Conservation (phyloP, 2,888 invertebrate genomes). For the Metellina segmentata region DNA sequence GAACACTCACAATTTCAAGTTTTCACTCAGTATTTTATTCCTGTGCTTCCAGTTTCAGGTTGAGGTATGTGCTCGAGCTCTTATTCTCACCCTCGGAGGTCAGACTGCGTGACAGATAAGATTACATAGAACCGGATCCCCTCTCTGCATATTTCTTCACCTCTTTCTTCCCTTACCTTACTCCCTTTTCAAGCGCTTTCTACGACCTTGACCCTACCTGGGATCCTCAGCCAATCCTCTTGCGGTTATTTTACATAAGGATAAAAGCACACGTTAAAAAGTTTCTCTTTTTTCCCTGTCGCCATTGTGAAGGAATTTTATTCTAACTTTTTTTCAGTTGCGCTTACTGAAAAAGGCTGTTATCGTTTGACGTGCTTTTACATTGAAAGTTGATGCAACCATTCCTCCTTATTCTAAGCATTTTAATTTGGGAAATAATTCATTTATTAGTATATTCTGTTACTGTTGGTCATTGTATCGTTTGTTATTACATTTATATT, state of each 20-base stretch:
- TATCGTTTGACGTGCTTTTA: no score
- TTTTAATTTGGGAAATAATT: no score
- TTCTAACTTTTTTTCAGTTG: no score
- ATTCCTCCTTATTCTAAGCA: no score
- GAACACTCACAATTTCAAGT: no score
- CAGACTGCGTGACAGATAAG: slow-evolving; percentile 65
- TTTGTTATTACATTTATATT: no score
- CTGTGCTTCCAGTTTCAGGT: background rate
- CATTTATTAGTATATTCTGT: no score
- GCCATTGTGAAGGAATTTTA: background rate
- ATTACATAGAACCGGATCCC: slow-evolving; percentile 66
- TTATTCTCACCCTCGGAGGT: slow-evolving; percentile 1
- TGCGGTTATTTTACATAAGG: background rate
- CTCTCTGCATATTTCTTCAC: slow-evolving; percentile 21
- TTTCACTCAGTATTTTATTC: no score
- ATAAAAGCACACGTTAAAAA: background rate
- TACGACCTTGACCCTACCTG: slow-evolving; percentile 29
- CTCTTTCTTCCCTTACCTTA: slow-evolving; percentile 24
- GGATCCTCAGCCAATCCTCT: background rate
- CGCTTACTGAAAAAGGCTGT: no score
- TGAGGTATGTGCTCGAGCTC: background rate
- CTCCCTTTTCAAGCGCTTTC: background rate
- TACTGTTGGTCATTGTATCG: no score
- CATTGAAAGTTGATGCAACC: no score
- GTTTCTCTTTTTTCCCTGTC: background rate